Base-by-base conservation (phyloP, 2,797 vertebrate species). In the Mionectes olivaceus region DNA sequence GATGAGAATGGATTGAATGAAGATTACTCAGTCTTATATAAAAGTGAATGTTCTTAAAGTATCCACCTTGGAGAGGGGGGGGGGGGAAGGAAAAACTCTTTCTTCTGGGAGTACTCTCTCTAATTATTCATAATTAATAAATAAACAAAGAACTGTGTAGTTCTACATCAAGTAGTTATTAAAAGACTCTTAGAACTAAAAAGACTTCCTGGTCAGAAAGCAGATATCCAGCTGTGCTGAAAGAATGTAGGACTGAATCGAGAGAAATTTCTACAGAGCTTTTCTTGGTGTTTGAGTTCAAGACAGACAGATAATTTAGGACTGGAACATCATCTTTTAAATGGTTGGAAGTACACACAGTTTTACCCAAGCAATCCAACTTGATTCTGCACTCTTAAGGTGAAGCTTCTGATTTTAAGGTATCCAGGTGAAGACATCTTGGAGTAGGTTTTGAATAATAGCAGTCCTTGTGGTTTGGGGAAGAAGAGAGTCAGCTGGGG, bases 111-210 rank as follows among this genome's bases (percentile, higher is more conserved):
- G 15, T 44, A 71, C 63, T 61, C 73, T 81, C 61, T 90, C 86
- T 87, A 96, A 95, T 96, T 95, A 95, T 95, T 91, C 83, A 96
- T 95, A 95, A 95, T 94, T 95, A 96, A 97, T 96, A 95, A 94
- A 95, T 96, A 96, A 94, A 94, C 89, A 87, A 87, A 91, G 83
- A 92, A 84, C 60, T 61, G 33, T 76, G 70, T 89, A 79, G 55
- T 75, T 74, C 65, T 95, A 82, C 83, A 93, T 81, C 73, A 95
- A 95, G 85, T 70, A 93, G 87, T 86, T 94, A 92, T 90, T 94
- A 96, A 95, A 97, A 87, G 64, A 57, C 81, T 93, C 91, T 97
- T 83, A 93, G 84, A 95, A 92, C 83, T 94, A 89, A 94, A 94
- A 95, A 94, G 89, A 87, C 73, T 86, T 95, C 86, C 87, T 93